These are phyloP conservation scores for Toxotes jaculatrix DNA, from an alignment of 2,113 vertebrate species.

Conservation along the genomic window DNA sequence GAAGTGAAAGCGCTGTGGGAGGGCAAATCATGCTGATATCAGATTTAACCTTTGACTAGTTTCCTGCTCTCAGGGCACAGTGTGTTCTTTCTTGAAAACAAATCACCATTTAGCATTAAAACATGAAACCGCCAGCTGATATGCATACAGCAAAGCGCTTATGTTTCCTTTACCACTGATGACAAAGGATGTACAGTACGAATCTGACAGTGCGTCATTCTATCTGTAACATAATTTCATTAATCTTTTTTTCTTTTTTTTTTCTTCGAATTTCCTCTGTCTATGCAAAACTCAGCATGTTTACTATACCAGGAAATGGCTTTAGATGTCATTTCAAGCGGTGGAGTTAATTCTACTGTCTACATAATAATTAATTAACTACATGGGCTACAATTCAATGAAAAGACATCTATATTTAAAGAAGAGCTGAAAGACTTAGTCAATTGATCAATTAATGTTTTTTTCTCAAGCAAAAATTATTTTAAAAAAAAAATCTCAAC, in stretches of 20 bases:
- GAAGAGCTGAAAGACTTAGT: no score
- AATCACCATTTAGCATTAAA: background rate
- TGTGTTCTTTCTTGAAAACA: slow-evolving; percentile 25
- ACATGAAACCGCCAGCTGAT: slow-evolving; percentile 46
- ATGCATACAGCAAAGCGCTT: background rate
- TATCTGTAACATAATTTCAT: background rate
- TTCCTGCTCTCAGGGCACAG: slow-evolving; percentile 32
- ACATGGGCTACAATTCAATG: background rate
- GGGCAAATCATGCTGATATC: background rate
- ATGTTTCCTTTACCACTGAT: slow-evolving; percentile 34
- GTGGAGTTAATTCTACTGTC: background rate
- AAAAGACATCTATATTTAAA: no score
- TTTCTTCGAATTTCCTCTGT: slow-evolving; percentile 39
- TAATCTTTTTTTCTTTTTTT: background rate
- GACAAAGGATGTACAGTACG: slow-evolving; percentile 21
- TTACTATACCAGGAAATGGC: background rate
- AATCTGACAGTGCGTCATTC: background rate
- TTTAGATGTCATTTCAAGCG: background rate
- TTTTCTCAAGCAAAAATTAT: no score
- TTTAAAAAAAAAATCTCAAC: background rate
- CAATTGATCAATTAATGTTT: no score
- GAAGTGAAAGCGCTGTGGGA: slow-evolving; percentile 60
- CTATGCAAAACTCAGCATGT: background rate
- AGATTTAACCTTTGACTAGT: slow-evolving; percentile 57
- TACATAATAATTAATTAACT: background rate